Conservation (phyloP, 2,113 vertebrate genomes). For the Willisornis vidua region DNA sequence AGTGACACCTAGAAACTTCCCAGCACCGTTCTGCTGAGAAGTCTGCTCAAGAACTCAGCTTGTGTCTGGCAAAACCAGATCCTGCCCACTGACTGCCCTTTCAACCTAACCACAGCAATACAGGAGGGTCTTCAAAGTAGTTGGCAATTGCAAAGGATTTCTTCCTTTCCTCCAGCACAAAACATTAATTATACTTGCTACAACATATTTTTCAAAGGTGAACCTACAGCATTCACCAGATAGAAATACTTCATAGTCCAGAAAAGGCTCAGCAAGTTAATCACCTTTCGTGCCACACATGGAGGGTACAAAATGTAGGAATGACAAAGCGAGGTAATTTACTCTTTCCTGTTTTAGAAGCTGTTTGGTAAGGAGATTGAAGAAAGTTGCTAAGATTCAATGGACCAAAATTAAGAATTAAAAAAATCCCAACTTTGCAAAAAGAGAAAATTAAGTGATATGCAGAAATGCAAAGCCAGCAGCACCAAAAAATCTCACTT, state of each 20-base stretch:
- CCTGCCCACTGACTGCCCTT: background rate
- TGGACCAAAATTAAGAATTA: background rate
- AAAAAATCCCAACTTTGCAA: background rate
- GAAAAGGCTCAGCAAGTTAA: background rate
- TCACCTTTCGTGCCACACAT: accelerated
- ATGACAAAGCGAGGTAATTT: background rate
- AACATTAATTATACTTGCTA: background rate
- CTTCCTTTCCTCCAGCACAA: background rate
- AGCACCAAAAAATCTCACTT: background rate
- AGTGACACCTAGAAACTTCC: background rate
- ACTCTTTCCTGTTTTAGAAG: background rate
- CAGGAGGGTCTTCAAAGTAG: background rate
- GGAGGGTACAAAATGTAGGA: background rate
- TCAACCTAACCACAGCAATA: background rate
- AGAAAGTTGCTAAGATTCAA: background rate
- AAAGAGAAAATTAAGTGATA: background rate
- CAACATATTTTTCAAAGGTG: background rate
- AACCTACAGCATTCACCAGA: background rate
- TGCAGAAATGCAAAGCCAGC: background rate
- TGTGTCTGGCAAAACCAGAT: background rate
- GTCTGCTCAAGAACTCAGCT: background rate
- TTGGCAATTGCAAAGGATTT: background rate
- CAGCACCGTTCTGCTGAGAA: background rate
- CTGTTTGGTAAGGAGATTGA: background rate
- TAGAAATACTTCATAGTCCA: background rate